Base-by-base conservation (phyloP, 2,797 vertebrate species). In the Argya squamiceps region DNA sequence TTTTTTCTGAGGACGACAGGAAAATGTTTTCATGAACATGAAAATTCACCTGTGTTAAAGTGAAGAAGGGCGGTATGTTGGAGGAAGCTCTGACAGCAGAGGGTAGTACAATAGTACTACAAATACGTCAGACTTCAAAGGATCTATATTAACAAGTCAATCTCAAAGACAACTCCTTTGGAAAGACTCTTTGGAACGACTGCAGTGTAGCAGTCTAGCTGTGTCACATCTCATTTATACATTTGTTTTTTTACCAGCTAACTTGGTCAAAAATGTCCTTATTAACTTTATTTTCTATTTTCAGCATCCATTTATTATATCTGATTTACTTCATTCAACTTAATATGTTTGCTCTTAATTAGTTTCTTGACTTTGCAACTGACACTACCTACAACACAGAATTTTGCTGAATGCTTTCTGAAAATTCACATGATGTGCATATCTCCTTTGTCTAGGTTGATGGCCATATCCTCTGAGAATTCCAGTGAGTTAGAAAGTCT, bases 391-490 rank as follows among this genome's bases (percentile, higher is more conserved):
- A 84, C 34, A 90, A 27, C 2, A 15, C 11, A 88, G 58, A 95
- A 88, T 93, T 97, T 95, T 95, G 34, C 83, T 88, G 49, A 96
- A 93, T 0, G 1, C 79, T 96, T 92, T 93, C 60, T 85, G 52
- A 80, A 92, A 89, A n/a, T 90, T 30, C 2, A 0, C 77, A 27
- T 44, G 37, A 93, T 84, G 32, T 83, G 41, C 68, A 43, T 86
- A 92, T 76, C 70, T 77, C 43, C 84, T 96, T 94, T 96, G 84
- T 96, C 56, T 95, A 56, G 32, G 29, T 29, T 96, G 92, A 92
- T 50, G 87, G 75, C 24, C 74, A 43, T 94, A 82, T 92, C 69
- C 62, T 93, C 79, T 81, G 84, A 96, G 90, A 97, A 96, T 96
- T 68, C 77, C 85, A 97, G 90, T 92, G 50, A 95, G 41, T 69